Evolutionary conservation across 2,113 vertebrate genomes (phyloP).

Genomic region (Odocoileus hemionus): DNA sequence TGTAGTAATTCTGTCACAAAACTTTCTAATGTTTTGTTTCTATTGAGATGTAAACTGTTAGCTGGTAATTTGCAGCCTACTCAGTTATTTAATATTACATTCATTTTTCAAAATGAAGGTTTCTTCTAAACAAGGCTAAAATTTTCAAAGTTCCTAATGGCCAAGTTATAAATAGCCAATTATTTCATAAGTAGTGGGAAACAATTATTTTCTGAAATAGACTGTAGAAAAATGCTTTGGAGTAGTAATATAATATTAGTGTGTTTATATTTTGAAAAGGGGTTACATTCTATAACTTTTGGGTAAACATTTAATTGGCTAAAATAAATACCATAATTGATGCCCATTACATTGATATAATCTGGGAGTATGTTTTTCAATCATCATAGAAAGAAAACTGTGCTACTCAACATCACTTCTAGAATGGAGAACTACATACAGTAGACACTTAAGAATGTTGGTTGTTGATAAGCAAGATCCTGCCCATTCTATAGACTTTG

Average conservation of each 20-base stretch:
- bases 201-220: background rate
- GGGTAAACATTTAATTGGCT: background rate
- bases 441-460: background rate
- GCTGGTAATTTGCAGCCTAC: background rate
- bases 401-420: background rate
- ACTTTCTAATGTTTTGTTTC: constrained; percentile 32
- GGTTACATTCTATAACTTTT: background rate
- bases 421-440: background rate
- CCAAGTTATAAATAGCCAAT: background rate
- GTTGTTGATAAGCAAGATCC: background rate
- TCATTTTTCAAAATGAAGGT: constrained; percentile 5
- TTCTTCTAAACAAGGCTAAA: background rate
- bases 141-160: constrained; percentile 7
- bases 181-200: background rate
- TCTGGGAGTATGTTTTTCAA: background rate
- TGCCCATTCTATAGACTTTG: background rate
- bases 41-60: constrained; percentile 28
- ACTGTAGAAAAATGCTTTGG: background rate
- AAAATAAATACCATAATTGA: background rate
- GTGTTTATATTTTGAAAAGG: constrained; percentile 6
- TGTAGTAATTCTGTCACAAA: constrained; percentile 9
- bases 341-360: background rate
- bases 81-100: constrained; percentile 22
- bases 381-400: background rate
- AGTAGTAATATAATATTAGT: background rate